Percentiles rank a stretch among this genome's conserved stretches.
Conservation (phyloP, 1,140 invertebrate species). For the Cotesia glomerata region DNA sequence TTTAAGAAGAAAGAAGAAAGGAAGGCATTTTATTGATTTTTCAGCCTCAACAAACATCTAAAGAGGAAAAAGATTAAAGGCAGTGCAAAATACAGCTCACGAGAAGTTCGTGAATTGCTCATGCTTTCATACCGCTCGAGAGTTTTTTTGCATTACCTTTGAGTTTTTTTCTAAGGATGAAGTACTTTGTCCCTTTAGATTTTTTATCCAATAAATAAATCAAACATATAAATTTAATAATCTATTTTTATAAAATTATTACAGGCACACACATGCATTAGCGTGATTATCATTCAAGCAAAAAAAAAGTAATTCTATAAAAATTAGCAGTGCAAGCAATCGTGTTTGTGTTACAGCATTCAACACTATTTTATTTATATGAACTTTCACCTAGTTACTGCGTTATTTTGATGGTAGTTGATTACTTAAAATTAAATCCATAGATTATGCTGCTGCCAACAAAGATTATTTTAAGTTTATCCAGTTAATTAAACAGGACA, state of each 20-base stretch:
- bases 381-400: constrained; percentile 59
- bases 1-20: constrained; percentile 11
- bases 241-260: too few species aligned
- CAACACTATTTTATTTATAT: constrained; percentile 33
- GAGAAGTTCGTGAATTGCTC: constrained; percentile 35
- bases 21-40: constrained; percentile 39
- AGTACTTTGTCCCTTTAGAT: background rate
- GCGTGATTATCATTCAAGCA: too few species aligned
- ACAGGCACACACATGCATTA: too few species aligned
- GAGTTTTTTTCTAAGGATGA: background rate
- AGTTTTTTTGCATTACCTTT: background rate
- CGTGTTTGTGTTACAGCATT: constrained; percentile 11
- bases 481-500: constrained; percentile 3
- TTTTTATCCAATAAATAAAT: background rate
- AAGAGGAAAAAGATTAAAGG: constrained; percentile 36
- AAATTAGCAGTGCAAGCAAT: background rate
- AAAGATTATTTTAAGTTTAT: constrained; percentile 51
- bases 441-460: constrained; percentile 60
- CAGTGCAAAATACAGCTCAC: constrained; percentile 35
- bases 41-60: constrained; percentile 42
- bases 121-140: constrained; percentile 26
- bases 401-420: constrained; percentile 53
- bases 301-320: too few species aligned
- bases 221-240: too few species aligned
- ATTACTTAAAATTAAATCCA: constrained; percentile 55